A percentile compares a stretch with the other conserved stretches of the same genome.
phyloP scores from a whole-genome alignment of 2,888 invertebrate genomes.

The Altica lythri region DNA sequence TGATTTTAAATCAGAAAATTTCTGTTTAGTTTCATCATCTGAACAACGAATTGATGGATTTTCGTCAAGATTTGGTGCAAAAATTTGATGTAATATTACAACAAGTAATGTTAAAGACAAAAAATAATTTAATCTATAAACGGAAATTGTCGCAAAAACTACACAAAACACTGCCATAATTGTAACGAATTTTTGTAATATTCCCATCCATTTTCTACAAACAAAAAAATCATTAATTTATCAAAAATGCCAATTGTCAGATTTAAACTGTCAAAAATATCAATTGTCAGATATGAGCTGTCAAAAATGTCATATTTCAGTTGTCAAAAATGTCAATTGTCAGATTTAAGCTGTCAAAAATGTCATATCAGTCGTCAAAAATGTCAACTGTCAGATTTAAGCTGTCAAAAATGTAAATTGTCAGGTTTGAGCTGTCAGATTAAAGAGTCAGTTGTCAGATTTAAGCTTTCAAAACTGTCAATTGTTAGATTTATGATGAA shows the following conservation, averaged over 20 bases:
- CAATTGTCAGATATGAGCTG: not conserved
- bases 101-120: constrained; percentile 62
- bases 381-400: too few relatives aligned
- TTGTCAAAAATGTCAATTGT: too few relatives aligned
- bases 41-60: constrained; percentile 29
- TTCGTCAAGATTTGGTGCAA: constrained; percentile 60
- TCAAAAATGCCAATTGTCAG: too few relatives aligned
- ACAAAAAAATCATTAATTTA: constrained; percentile 2
- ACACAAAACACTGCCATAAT: constrained; percentile 62
- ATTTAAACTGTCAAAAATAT: not conserved
- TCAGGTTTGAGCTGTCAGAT: too few relatives aligned
- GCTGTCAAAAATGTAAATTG: not conserved
- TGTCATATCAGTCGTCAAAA: not conserved
- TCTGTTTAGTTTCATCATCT: constrained; percentile 33
- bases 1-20: constrained; percentile 39
- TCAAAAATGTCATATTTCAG: not conserved
- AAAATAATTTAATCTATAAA: constrained; percentile 66
- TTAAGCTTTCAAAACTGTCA: not conserved
- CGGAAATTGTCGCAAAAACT: constrained; percentile 64
- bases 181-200: constrained; percentile 60
- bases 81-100: constrained; percentile 64
- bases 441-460: not conserved
- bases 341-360: not conserved
- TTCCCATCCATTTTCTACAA: constrained; percentile 61
- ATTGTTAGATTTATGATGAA: not conserved